Percentiles rank a stretch among this genome's conserved stretches.
These are phyloP conservation scores for Tonatia bakeri DNA, from an alignment of 2,113 vertebrate species.

Conservation along the genomic window DNA sequence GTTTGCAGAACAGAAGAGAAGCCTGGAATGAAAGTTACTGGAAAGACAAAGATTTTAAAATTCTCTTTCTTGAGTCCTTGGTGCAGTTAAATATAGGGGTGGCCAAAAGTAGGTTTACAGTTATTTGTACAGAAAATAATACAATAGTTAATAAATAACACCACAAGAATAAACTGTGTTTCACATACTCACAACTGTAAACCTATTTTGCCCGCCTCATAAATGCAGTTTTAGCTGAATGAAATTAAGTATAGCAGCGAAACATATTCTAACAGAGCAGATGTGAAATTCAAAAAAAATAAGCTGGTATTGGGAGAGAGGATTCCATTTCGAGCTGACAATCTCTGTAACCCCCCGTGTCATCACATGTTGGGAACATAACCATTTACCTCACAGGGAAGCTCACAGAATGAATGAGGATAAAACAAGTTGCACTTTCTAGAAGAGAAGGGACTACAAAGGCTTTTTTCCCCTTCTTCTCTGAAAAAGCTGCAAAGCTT, in stretches of 20 bases:
- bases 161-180: background rate
- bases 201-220: background rate
- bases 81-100: background rate
- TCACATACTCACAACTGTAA: background rate
- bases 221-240: conserved; percentile 29
- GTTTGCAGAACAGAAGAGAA: conserved; percentile 28
- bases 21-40: conserved; percentile 17
- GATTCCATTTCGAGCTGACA: background rate
- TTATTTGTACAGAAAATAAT: background rate
- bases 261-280: background rate
- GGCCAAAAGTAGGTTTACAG: background rate
- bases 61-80: background rate
- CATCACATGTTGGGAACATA: background rate
- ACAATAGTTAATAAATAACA: background rate
- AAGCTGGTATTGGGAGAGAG: background rate
- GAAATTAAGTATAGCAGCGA: conserved; percentile 13
- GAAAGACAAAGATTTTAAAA: conserved; percentile 19
- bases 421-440: conserved; percentile 14
- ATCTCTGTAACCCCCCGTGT: background rate
- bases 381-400: background rate
- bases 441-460: background rate
- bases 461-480: background rate
- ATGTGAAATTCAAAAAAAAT: conserved; percentile 18
- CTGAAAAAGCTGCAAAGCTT: conserved; percentile 19
- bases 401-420: conserved; percentile 6